Evolutionary conservation across 2,888 invertebrate genomes (phyloP), one percentile per base, ranked within the genome.

Genomic region (Cantharis flavilabris): DNA sequence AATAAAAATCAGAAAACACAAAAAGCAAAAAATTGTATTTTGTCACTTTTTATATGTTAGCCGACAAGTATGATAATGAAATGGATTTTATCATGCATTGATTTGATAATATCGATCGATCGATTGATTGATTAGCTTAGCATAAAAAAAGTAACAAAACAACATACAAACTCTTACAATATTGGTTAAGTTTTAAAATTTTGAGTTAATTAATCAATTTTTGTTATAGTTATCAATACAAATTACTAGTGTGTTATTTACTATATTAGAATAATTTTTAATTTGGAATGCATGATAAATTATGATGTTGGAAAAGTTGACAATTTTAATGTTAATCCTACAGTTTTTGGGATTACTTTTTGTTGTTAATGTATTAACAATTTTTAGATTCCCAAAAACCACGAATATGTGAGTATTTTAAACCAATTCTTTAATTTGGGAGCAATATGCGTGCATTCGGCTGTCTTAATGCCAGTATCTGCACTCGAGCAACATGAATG

Each of bases 391-490:
- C 74, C 77, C 73, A 79, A 81, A 80, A 81, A 80, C 76, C 67
- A 72, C 69, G 33, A 14, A 64, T 72, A 76, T 75, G 73, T 70
- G 65, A 69, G 64, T 62, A 33, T 64, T 14, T 79, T 74, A 82
- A 84, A 83, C 84, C 83, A 83, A 81, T 81, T 82, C 82, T 78
- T 76, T 80, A 83, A 83, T 82, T 82, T 84, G 79, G 80, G 82
- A 80, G 82, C 84, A 83, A 83, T 80, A 9, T 49, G 49, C 49
- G 83, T 85, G 85, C 83, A 84, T 73, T 84, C 80, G 84, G 83
- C 84, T 80, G 85, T 85, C 85, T 82, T 83, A 83, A 84, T 83
- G 86, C 86, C 85, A 83, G 86, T 86, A 78, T 82, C 85, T 87
- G 86, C 86, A 85, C 86, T 82, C 79, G 77, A 79, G 75, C 77